phyloP scores from a whole-genome alignment of 2,888 invertebrate species.

The Heteromurus nitidus region DNA sequence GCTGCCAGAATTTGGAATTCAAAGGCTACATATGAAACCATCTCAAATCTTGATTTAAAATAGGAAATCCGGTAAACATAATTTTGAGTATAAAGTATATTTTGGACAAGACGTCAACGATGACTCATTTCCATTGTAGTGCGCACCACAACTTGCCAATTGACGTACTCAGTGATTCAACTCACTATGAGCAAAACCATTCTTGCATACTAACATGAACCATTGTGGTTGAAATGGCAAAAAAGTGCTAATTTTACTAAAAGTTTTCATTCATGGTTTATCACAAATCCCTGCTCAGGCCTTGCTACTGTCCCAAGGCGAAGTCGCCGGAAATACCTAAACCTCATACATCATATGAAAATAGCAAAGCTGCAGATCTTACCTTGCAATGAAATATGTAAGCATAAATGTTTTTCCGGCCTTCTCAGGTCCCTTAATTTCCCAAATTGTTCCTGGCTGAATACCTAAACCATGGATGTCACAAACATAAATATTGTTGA shows the following conservation, averaged over 20 bases:
- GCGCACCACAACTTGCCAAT: too few species aligned
- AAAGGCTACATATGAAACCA: background rate
- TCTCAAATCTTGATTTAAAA: too few species aligned
- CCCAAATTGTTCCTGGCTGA: slow-evolving; percentile 64
- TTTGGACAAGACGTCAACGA: background rate
- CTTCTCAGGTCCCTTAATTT: slow-evolving; percentile 64
- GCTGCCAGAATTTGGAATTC: background rate
- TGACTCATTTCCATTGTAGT: background rate
- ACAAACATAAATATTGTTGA: background rate
- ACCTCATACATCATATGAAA: background rate
- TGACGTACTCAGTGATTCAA: too few species aligned
- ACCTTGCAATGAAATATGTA: slow-evolving; percentile 70
- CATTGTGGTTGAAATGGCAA: background rate
- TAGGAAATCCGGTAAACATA: too few species aligned
- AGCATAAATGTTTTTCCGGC: slow-evolving; percentile 69
- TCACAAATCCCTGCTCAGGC: background rate
- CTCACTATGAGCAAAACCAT: too few species aligned
- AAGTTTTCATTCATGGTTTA: background rate
- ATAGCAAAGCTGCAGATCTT: background rate
- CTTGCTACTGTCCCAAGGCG: too few species aligned
- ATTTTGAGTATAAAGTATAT: too few species aligned
- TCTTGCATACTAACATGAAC: background rate
- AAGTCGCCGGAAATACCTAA: too few species aligned
- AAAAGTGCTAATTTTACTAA: background rate
- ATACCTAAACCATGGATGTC: too few species aligned